A percentile compares a stretch with the other conserved stretches of the same genome.
These are phyloP conservation scores for Loris lydekkerianus DNA, from an alignment of 2,797 vertebrate species.

Conservation along the genomic window DNA sequence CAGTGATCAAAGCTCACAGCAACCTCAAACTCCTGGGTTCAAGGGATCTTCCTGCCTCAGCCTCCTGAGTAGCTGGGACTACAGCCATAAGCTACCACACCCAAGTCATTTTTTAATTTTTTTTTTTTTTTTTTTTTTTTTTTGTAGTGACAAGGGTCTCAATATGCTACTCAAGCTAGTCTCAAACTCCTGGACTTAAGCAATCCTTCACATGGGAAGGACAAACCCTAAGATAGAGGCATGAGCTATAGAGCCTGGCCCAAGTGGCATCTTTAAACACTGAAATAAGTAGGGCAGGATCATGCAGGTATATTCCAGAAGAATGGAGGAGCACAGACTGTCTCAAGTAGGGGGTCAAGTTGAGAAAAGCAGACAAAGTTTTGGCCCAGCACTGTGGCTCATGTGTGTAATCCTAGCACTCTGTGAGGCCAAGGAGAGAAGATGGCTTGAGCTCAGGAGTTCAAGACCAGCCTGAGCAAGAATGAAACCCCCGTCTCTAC, in stretches of 20 bases:
- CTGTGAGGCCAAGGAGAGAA: too few species aligned
- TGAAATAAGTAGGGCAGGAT: conserved; percentile 12
- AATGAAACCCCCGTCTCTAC: too few species aligned
- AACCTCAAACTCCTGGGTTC: not conserved
- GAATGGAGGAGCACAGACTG: not conserved
- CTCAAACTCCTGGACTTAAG: not conserved
- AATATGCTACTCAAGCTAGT: not conserved
- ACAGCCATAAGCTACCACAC: not conserved
- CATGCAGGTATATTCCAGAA: not conserved
- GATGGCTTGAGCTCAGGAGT: too few species aligned
- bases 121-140: not conserved
- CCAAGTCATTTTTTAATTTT: not conserved
- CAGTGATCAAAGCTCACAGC: not conserved
- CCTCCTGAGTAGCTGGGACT: not conserved
- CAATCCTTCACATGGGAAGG: too few species aligned
- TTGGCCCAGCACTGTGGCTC: not conserved
- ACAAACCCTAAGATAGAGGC: not conserved
- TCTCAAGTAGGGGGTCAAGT: not conserved
- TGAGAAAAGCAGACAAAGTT: not conserved
- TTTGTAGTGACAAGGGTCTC: not conserved
- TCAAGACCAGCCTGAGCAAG: too few species aligned
- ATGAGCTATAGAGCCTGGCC: not conserved
- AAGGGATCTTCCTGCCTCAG: not conserved
- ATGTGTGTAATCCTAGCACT: too few species aligned
- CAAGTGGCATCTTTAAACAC: not conserved